Evolutionary conservation across 2,113 vertebrate species (phyloP), one percentile per base, ranked within the genome.

Genomic region (Hyla sarda): DNA sequence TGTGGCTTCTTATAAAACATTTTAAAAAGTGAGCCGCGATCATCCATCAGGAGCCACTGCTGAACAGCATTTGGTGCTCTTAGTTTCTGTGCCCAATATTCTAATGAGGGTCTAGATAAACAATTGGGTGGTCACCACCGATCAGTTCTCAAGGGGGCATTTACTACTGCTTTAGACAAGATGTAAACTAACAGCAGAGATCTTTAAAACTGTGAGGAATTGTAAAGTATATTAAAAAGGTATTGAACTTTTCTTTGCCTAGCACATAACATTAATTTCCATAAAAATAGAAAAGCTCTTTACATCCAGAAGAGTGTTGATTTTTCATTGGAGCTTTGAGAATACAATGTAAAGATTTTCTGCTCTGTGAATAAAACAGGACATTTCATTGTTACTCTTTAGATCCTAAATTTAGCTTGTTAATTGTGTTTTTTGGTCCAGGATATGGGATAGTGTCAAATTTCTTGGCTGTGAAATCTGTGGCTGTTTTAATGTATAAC

Each of bases 391-490:
- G 16, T 69, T 34, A 30, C 32, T 19, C 30, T 34, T 32, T 9
- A 19, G 32, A 71, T 71, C 3, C 67, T 71, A 71, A 71, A 23
- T 48, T 28, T 76, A 50, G 25, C 13, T 48, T 65, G 28, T 82
- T 48, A 45, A 45, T 28, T 41, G 23, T 45, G 30, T 28, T 23
- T 67, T 25, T 19, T 23, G 23, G 13, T 17, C 48, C 48, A 9
- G 74, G 48, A 52, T 48, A 52, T 56, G 32, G 16, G 17, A 54
- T 50, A 54, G 50, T 48, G 17, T 48, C n/a, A 7, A 5, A 25
- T 74, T 74, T 74, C 72, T 48, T 47, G 37, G 37, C 71, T 73
- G 72, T 74, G 37, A 74, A 74, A 48, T 45, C 72, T 74, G 41
- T 45, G 41, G 71, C 71, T 14, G 41, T 74, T 47, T 62, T 48